phyloP scores from a whole-genome alignment of 2,888 invertebrate species.

The Monochamus alternatus region DNA sequence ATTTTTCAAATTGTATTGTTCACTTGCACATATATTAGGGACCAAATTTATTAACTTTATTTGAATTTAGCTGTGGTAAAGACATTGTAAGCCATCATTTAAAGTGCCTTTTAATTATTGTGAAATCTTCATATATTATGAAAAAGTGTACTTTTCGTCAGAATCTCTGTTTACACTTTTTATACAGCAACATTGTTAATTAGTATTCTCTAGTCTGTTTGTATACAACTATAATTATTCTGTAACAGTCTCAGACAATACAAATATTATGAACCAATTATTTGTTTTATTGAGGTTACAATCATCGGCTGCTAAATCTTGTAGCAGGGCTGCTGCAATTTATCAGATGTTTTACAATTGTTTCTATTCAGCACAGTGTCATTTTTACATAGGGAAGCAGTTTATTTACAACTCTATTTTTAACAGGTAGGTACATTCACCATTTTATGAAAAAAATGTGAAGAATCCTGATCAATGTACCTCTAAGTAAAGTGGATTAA shows the following conservation, averaged over 20 bases:
- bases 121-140: slow-evolving; percentile 26
- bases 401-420: too few species aligned
- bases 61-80: slow-evolving; percentile 29
- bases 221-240: slow-evolving; percentile 29
- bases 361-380: too few species aligned
- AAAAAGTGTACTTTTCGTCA: slow-evolving; percentile 34
- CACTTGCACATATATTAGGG: slow-evolving; percentile 29
- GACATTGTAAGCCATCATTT: slow-evolving; percentile 41
- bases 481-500: too few species aligned
- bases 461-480: too few species aligned
- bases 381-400: too few species aligned
- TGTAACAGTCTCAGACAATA: slow-evolving; percentile 39
- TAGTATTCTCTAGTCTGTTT: slow-evolving; percentile 39
- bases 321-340: too few species aligned
- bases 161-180: slow-evolving; percentile 38
- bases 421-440: too few species aligned
- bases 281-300: slow-evolving; percentile 21
- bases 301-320: too few species aligned
- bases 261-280: slow-evolving; percentile 17
- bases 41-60: slow-evolving; percentile 28
- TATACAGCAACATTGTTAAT: slow-evolving; percentile 32
- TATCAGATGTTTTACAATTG: too few species aligned
- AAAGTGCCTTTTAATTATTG: slow-evolving; percentile 41
- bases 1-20: background rate
- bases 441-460: too few species aligned